Evolutionary conservation across 2,888 invertebrate genomes (phyloP).

Genomic region (Tetragonisca angustula): DNA sequence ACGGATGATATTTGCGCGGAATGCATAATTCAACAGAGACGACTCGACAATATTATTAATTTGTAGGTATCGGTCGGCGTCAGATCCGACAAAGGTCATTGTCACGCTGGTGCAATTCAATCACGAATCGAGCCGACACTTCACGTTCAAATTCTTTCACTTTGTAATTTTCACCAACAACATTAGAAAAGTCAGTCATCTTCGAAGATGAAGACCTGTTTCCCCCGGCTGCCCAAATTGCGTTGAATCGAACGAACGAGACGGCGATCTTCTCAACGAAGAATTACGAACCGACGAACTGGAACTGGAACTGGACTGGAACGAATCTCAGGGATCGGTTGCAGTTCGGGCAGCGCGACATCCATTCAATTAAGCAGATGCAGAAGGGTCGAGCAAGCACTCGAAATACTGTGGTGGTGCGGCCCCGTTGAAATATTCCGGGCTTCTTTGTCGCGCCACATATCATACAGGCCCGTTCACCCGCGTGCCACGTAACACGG

Average conservation of each 20-base stretch:
- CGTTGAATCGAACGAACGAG: background rate
- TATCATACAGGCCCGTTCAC: constrained; percentile 51
- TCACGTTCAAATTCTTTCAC: background rate
- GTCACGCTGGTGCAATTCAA: constrained; percentile 50
- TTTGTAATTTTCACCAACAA: background rate
- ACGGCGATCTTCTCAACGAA: constrained; percentile 28
- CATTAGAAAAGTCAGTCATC: too few relatives aligned
- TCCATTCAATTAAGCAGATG: constrained; percentile 66
- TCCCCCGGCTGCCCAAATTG: constrained; percentile 5
- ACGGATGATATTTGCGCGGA: constrained; percentile 41
- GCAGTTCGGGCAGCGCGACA: constrained; percentile 37
- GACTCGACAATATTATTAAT: constrained; percentile 62
- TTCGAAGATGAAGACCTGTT: too few relatives aligned
- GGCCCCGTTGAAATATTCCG: constrained; percentile 61
- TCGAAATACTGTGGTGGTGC: constrained; percentile 24
- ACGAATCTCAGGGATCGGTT: constrained; percentile 44
- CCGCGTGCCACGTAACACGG: constrained; percentile 64
- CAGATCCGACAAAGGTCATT: constrained; percentile 21
- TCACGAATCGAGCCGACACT: background rate
- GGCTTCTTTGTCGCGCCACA: constrained; percentile 67
- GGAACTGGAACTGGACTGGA: background rate
- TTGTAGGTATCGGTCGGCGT: constrained; percentile 37
- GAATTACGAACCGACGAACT: background rate
- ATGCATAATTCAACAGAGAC: constrained; percentile 50
- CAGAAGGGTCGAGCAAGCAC: constrained; percentile 52